A percentile compares a stretch with the other conserved stretches of the same genome.
Conservation (phyloP, 1,140 invertebrate genomes). For the Bombus picipes region DNA sequence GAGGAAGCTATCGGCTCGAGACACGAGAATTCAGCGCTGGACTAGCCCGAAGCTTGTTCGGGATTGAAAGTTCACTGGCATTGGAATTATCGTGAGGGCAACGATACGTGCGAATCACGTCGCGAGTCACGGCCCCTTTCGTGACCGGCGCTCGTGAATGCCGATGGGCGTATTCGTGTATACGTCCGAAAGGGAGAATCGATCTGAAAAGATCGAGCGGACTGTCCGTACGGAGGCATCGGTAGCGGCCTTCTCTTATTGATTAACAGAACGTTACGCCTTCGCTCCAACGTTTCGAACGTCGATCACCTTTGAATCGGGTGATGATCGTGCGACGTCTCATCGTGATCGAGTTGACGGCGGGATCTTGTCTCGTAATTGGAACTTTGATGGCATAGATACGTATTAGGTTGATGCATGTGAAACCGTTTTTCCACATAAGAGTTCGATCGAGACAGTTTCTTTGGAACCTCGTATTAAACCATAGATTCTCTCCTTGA, state of each 20-base stretch:
- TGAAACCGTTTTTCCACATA: background rate
- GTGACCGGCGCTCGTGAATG: slow-evolving; percentile 79
- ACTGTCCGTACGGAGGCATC: slow-evolving; percentile 63
- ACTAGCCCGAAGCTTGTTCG: slow-evolving; percentile 60
- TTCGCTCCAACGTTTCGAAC: background rate
- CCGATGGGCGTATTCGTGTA: slow-evolving; percentile 79
- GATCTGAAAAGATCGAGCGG: slow-evolving; percentile 59
- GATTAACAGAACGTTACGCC: slow-evolving; percentile 60
- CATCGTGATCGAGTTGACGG: background rate
- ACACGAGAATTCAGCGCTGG: slow-evolving; percentile 54
- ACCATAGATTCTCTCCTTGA: no score
- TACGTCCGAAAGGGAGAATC: slow-evolving; percentile 71
- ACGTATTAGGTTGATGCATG: background rate
- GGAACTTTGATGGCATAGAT: background rate
- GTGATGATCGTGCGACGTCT: slow-evolving; percentile 35
- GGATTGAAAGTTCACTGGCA: slow-evolving; percentile 78
- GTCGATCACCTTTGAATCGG: slow-evolving; percentile 42
- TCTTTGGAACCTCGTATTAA: background rate
- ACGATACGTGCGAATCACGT: slow-evolving; percentile 79
- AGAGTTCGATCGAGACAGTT: background rate
- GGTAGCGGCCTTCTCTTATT: slow-evolving; percentile 67
- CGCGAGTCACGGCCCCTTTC: slow-evolving; percentile 75
- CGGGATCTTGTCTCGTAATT: background rate
- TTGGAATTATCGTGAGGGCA: slow-evolving; percentile 75
- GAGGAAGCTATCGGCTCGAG: slow-evolving; percentile 28